Conservation (phyloP, 2,113 vertebrate species). For the Otus sunia region DNA sequence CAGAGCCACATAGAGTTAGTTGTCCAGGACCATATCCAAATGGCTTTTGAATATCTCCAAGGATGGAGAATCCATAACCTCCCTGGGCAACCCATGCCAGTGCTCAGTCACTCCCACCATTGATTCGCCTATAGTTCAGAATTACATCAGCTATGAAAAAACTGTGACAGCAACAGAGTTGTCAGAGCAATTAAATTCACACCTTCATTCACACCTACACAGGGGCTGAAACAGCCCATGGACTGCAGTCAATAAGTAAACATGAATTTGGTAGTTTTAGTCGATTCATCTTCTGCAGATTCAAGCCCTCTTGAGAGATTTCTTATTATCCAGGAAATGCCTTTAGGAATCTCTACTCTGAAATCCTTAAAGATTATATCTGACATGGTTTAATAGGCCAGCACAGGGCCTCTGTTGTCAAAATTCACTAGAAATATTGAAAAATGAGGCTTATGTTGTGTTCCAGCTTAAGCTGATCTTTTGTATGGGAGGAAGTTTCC, state of each 20-base stretch:
- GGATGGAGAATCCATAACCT: not conserved
- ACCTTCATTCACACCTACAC: not conserved
- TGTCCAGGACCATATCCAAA: not conserved
- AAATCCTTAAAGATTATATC: not conserved
- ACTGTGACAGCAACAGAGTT: not conserved
- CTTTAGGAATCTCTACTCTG: not conserved
- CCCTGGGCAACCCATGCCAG: not conserved
- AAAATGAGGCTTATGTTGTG: not conserved
- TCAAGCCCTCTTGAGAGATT: not conserved
- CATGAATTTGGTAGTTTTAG: not conserved
- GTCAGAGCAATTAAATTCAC: not conserved
- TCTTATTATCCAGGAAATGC: not conserved
- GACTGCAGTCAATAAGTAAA: not conserved
- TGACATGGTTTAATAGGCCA: not conserved
- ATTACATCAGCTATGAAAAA: not conserved
- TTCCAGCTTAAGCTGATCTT: not conserved
- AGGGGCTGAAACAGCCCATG: not conserved
- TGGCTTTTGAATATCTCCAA: not conserved
- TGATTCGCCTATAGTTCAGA: fast-evolving
- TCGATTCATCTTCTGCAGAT: not conserved
- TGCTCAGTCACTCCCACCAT: not conserved
- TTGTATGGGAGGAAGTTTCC: not conserved
- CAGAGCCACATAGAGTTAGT: not conserved
- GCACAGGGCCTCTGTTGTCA: not conserved
- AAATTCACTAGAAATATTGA: not conserved